Base-by-base conservation (phyloP, 2,797 vertebrate species). In the Taeniopygia guttata region DNA sequence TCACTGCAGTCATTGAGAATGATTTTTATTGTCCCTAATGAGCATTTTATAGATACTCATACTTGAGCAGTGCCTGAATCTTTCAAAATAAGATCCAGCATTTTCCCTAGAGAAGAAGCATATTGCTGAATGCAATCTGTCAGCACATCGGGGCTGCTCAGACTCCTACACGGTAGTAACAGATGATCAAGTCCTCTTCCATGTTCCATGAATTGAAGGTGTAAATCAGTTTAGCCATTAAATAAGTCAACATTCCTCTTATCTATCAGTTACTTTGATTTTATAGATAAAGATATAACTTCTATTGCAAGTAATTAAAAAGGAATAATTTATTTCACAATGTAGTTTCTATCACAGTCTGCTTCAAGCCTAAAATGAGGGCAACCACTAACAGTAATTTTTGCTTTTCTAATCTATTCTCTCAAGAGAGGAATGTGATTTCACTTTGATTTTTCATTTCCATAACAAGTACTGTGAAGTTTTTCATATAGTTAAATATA, bases 281-380 rank as follows among this genome's bases (percentile, higher is more conserved):
- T 97, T 94, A 86, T 93, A 95, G 89, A 94, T 96, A 95, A 96
- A 95, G 94, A 94, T 95, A 48, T 89, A 94, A 94, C 94, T 94
- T 91, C 94, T 91, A 86, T 60, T 94, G 83, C 83, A 63, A 52
- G 69, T 96, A 96, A 96, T 96, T 97, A 96, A 96, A 96, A 96
- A 94, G 76, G 95, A 97, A 95, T 96, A 96, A 96, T 96, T 97
- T 94, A 96, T 96, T 95, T 93, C 87, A 96, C 74, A 82, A 90
- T 84, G 91, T 93, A 92, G 82, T 91, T 91, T 90, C 91, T 85
- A 93, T 96, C 89, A 68, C 54, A 93, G 80, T 27, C 66, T 90
- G 87, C 93, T 94, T 94, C 94, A 91, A 95, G 74, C 54, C n/a
- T 93, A 94, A 96, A 97, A 96, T 74, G 83, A 96, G 95, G 93